Evolutionary conservation across 1,140 invertebrate genomes (phyloP).

Genomic region (Drosophila serrata): DNA sequence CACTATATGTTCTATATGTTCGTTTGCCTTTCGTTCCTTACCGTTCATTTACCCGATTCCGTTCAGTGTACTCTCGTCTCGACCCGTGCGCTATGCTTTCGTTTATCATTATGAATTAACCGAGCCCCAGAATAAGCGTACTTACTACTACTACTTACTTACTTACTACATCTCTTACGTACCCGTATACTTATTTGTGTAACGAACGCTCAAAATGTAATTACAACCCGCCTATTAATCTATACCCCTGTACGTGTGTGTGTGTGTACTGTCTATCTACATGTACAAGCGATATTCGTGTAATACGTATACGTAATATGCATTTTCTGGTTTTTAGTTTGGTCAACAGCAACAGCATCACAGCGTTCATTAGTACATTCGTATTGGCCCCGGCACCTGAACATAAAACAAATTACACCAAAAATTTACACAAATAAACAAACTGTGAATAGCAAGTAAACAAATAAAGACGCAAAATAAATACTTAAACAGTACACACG

Average conservation of each 20-base stretch:
- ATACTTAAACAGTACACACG: constrained; percentile 26
- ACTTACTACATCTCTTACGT: constrained; percentile 41
- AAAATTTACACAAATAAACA: constrained; percentile 15
- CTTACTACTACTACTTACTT: constrained; percentile 31
- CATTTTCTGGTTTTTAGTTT: constrained; percentile 55
- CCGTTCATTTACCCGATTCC: constrained; percentile 37
- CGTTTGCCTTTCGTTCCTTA: constrained; percentile 66
- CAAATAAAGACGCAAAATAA: constrained; percentile 2
- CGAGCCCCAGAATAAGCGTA: constrained; percentile 47
- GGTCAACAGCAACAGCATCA: constrained; percentile 34
- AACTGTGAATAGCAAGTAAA: constrained; percentile 23
- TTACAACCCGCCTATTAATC: constrained; percentile 42
- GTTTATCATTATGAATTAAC: constrained; percentile 52
- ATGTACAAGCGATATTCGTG: constrained; percentile 31
- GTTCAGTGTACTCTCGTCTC: constrained; percentile 51
- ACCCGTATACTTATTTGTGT: constrained; percentile 35
- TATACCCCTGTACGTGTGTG: constrained; percentile 31
- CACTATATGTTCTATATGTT: constrained; percentile 58
- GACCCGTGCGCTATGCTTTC: constrained; percentile 26
- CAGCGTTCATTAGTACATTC: constrained; percentile 41
- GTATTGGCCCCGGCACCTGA: constrained; percentile 29
- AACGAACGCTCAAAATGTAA: constrained; percentile 58
- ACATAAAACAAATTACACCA: constrained; percentile 14
- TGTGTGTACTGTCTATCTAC: constrained; percentile 31
- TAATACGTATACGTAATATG: constrained; percentile 41